These are phyloP conservation scores for Sarotherodon lohbergeri DNA, from an alignment of 2,113 vertebrate species.

Conservation along the genomic window DNA sequence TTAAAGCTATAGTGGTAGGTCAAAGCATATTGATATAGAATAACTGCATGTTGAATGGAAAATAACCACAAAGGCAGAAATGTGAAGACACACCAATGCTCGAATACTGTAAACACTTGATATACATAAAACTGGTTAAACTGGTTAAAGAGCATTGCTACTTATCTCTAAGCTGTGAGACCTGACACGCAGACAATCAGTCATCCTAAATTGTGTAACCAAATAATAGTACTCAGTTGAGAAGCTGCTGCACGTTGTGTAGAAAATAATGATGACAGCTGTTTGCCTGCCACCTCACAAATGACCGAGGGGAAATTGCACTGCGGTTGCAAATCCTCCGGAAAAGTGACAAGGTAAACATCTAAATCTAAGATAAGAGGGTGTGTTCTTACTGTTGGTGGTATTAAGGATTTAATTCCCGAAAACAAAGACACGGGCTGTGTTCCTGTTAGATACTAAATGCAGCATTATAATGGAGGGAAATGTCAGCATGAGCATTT, in stretches of 20 bases:
- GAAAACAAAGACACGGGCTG: constrained; percentile 36
- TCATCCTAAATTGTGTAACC: neutral
- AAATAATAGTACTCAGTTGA: neutral
- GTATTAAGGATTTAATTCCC: constrained; percentile 13
- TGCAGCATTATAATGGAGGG: neutral
- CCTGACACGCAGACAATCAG: neutral
- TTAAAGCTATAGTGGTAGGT: neutral
- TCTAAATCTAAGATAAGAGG: constrained; percentile 35
- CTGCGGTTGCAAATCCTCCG: neutral
- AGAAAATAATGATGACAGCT: neutral
- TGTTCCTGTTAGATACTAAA: constrained; percentile 21
- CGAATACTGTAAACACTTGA: neutral
- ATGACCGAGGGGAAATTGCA: neutral
- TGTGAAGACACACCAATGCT: rapidly evolving
- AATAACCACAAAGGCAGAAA: neutral
- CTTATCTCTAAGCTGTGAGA: neutral
- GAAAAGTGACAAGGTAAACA: constrained; percentile 7
- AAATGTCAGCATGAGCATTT: constrained; percentile 28
- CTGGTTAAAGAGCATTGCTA: neutral
- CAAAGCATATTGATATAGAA: neutral
- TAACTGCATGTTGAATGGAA: neutral
- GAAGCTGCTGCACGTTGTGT: neutral
- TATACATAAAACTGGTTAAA: neutral
- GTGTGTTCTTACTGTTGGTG: constrained; percentile 27
- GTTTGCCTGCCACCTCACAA: neutral